phyloP scores from a whole-genome alignment of 2,113 vertebrate genomes.

The Microcebus ravelobensis region DNA sequence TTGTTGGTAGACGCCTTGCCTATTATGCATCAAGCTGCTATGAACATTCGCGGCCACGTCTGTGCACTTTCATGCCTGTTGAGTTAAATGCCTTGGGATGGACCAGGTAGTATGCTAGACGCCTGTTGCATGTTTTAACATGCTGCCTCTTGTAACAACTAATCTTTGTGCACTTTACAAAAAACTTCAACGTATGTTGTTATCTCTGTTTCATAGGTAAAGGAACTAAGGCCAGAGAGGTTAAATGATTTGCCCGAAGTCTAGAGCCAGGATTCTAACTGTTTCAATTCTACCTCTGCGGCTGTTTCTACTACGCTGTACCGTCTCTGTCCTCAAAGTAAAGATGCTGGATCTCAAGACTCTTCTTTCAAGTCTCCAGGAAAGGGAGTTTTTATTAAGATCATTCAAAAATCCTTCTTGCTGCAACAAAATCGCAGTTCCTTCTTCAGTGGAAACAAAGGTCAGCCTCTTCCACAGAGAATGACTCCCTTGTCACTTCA shows the following conservation, averaged over 20 bases:
- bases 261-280: not conserved
- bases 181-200: not conserved
- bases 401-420: not conserved
- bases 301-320: no score
- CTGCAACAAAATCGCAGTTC: not conserved
- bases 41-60: not conserved
- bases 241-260: not conserved
- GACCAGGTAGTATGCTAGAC: rapidly evolving
- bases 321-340: not conserved
- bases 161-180: not conserved
- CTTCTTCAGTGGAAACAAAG: not conserved
- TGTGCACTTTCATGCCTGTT: not conserved
- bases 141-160: not conserved
- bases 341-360: not conserved
- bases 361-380: not conserved
- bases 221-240: not conserved
- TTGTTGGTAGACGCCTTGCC: not conserved
- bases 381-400: not conserved
- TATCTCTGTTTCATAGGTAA: not conserved
- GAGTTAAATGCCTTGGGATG: not conserved
- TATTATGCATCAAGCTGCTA: not conserved
- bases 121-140: not conserved
- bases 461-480: not conserved
- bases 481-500: not conserved
- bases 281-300: not conserved